Percentiles rank a stretch among this genome's conserved stretches.
Evolutionary conservation across 2,888 invertebrate species (phyloP).

Genomic region (Anarsia innoxiella): DNA sequence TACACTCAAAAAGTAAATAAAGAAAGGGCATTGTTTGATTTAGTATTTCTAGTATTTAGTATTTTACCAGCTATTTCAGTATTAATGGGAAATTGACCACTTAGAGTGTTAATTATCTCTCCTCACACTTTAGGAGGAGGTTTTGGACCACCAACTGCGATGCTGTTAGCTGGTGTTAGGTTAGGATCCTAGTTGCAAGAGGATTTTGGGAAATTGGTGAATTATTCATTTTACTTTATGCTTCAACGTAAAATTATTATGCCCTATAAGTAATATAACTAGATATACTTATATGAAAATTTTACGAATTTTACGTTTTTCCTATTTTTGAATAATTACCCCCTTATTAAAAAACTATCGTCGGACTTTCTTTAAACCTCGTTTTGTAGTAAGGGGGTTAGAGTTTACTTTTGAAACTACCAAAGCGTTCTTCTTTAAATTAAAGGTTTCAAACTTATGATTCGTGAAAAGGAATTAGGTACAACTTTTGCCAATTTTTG

Average conservation of each 20-base stretch:
- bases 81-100: slow-evolving; percentile 5
- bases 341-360: too few relatives aligned
- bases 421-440: too few relatives aligned
- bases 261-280: neutral
- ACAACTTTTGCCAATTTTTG: too few relatives aligned
- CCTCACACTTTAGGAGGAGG: neutral
- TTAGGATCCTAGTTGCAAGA: too few relatives aligned
- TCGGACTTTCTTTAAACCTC: too few relatives aligned
- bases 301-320: neutral
- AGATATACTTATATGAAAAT: neutral
- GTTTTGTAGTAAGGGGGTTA: too few relatives aligned
- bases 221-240: neutral
- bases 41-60: neutral
- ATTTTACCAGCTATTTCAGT: neutral
- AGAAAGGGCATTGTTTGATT: too few relatives aligned
- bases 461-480: too few relatives aligned
- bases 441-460: too few relatives aligned
- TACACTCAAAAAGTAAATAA: too few relatives aligned
- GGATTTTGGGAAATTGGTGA: too few relatives aligned
- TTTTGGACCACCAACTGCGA: slow-evolving; percentile 1
- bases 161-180: neutral
- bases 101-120: slow-evolving; percentile 2
- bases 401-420: too few relatives aligned
- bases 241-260: neutral
- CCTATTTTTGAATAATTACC: neutral